A percentile compares a stretch with the other conserved stretches of the same genome.
Conservation (phyloP, 2,113 vertebrate genomes). For the Sander vitreus region DNA sequence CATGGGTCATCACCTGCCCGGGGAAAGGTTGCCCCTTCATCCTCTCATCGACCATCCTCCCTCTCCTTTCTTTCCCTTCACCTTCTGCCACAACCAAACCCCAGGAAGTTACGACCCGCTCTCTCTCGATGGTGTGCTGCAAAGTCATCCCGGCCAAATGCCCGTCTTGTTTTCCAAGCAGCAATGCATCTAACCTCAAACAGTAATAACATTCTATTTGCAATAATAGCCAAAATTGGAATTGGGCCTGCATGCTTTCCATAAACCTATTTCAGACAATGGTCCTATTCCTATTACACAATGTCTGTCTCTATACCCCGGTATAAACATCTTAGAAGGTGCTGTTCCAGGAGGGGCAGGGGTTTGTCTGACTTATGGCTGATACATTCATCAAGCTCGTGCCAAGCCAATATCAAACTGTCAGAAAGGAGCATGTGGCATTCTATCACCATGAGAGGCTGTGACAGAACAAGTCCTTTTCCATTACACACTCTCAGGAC, state of each 20-base stretch:
- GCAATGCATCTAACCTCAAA: constrained; percentile 48
- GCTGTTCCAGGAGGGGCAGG: constrained; percentile 62
- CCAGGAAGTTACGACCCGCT: constrained; percentile 34
- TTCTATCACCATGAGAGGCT: constrained; percentile 83
- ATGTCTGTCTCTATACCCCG: constrained; percentile 55
- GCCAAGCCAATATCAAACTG: constrained; percentile 83
- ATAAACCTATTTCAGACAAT: constrained; percentile 74
- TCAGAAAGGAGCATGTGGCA: constrained; percentile 80
- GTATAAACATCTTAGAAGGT: constrained; percentile 72
- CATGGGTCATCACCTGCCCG: constrained; percentile 71
- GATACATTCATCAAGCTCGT: constrained; percentile 84
- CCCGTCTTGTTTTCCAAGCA: constrained; percentile 47
- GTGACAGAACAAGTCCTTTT: constrained; percentile 83
- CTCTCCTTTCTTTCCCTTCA: constrained; percentile 61
- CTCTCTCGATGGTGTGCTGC: constrained; percentile 42
- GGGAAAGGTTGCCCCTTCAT: constrained; percentile 68
- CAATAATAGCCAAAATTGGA: constrained; percentile 63
- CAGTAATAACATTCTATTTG: constrained; percentile 60
- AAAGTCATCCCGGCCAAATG: constrained; percentile 75
- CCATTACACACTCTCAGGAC: constrained; percentile 74
- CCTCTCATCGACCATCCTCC: constrained; percentile 28
- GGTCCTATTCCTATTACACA: constrained; percentile 63
- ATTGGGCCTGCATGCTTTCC: constrained; percentile 59
- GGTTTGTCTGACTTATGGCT: constrained; percentile 80
- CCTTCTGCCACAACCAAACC: constrained; percentile 65